phyloP scores from a whole-genome alignment of 2,797 vertebrate genomes.

The Phataginus tetradactyla region DNA sequence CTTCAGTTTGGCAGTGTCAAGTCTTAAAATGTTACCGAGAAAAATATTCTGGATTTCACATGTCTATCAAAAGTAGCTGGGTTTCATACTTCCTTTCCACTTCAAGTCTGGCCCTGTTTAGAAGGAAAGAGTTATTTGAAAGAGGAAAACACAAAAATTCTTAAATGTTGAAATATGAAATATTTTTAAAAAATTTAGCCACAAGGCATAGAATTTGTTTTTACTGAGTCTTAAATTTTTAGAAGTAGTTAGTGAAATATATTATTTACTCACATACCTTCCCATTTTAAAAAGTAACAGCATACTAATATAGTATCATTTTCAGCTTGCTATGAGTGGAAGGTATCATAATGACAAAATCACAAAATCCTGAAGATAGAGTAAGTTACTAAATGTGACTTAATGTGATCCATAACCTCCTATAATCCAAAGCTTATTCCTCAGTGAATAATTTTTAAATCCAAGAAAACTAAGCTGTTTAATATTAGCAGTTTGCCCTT shows the following conservation, averaged over 20 bases:
- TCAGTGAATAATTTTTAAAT: constrained; percentile 6
- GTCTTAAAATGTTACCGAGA: neutral
- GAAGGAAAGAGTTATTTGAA: neutral
- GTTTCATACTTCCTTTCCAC: neutral
- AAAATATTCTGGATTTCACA: neutral
- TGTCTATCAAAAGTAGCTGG: neutral
- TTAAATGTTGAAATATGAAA: neutral
- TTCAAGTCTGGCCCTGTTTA: neutral
- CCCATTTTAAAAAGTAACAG: neutral
- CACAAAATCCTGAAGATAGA: neutral
- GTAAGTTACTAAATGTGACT: neutral
- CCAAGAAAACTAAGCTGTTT: neutral
- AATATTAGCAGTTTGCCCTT: neutral
- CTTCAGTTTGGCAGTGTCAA: neutral
- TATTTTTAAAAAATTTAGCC: neutral
- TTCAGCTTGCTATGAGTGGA: constrained; percentile 11
- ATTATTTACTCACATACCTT: neutral
- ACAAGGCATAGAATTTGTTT: neutral
- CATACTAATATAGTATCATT: neutral
- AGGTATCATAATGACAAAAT: neutral
- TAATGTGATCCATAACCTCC: neutral
- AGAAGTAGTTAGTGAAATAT: neutral
- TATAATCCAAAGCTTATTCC: neutral
- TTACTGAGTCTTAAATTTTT: neutral
- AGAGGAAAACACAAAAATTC: neutral